Percentiles rank a stretch among this genome's conserved stretches.
Evolutionary conservation across 1,140 invertebrate species (phyloP).

Genomic region (Fopius arisanus): DNA sequence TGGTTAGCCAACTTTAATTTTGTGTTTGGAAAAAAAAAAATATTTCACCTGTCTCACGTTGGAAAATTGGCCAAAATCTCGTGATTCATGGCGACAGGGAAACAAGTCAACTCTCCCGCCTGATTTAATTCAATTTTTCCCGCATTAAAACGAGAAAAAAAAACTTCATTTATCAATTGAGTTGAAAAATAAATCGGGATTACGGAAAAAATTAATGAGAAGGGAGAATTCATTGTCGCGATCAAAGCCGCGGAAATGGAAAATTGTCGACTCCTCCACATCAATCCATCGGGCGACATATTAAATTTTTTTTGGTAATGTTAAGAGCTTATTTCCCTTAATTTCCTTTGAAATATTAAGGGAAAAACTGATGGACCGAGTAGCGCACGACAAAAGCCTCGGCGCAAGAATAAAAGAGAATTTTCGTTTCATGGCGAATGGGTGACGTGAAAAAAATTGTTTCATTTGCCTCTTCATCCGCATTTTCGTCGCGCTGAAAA

Average conservation of each 20-base stretch:
- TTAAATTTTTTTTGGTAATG: neutral
- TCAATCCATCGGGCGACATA: no score
- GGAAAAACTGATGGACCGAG: neutral
- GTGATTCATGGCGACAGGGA: no score
- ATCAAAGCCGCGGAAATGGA: no score
- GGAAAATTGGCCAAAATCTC: no score
- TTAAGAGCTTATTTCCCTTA: slow-evolving; percentile 5
- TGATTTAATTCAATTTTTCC: no score
- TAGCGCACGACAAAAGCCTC: neutral
- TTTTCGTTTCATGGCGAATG: neutral
- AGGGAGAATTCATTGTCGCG: no score
- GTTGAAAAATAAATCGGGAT: no score
- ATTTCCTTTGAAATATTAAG: neutral
- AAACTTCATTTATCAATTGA: no score
- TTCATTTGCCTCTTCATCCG: neutral
- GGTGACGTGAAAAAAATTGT: slow-evolving; percentile 10
- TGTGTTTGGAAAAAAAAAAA: neutral
- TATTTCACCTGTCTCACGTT: no score
- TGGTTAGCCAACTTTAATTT: slow-evolving; percentile 40
- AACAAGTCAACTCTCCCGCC: no score
- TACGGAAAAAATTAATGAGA: no score
- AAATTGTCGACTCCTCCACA: neutral
- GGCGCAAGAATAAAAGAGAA: neutral
- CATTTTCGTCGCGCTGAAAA: neutral
- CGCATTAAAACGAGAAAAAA: no score